Base-by-base conservation (phyloP, 2,113 vertebrate species). In the Apeltes quadracus region DNA sequence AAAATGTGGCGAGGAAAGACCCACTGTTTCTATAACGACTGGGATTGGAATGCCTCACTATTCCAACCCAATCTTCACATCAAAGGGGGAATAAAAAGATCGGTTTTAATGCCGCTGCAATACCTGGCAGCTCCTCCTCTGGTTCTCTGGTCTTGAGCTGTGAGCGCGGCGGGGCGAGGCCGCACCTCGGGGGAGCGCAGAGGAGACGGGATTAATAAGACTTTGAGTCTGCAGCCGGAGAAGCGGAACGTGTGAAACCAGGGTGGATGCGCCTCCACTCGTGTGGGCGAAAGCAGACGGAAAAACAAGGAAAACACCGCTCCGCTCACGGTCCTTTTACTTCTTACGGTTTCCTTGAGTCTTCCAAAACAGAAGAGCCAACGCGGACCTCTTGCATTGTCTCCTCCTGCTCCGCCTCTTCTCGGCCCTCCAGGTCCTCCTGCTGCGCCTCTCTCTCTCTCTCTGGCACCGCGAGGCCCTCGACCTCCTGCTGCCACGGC, bases 231-330 rank as follows among this genome's bases (percentile, higher is more conserved):
- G 32, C 25, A 54, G 57, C 32, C 32, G 5, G 7, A 69, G 20
- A 61, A 75, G 75, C 44, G 69, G 15, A 80, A 61, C 14, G 29
- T 70, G 61, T 64, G 64, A 53, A 82, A 82, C 63, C 27, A 76
- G 27, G 61, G 56, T 29, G 23, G 7, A 58, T 53, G 25, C 53
- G 43, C 25, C 10, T n/a, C 15, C 0, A 32, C 32, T 46, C 4
- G n/a, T n/a, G 27, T 63, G 14, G 41, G 27, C 39, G 62, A 50
- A 65, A 61, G 72, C 51, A 69, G 51, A n/a, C n/a, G n/a, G n/a
- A n/a, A 58, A 64, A 59, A 71, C 25, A 39, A 56, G 46, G 11
- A n/a, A 67, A 25, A 48, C 38, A 39, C 67, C 15, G 27, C 29
- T 7, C 22, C n/a, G n/a, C n/a, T n/a, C n/a, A n/a, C n/a, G n/a